Conservation (phyloP, 1,140 invertebrate genomes). For the Cyclargus thomasi region DNA sequence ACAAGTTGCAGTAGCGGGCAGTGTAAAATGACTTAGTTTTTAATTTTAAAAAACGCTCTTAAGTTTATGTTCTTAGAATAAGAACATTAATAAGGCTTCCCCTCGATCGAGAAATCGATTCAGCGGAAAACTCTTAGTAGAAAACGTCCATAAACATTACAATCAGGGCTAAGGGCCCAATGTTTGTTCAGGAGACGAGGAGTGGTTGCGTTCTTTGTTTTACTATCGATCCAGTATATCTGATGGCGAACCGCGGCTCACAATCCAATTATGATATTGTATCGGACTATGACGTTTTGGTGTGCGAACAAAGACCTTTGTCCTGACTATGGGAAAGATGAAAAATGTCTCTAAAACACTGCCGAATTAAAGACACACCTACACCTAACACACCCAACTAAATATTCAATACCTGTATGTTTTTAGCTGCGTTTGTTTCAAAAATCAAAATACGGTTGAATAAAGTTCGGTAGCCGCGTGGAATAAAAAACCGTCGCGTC, state of each 20-base stretch:
- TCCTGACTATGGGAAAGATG: neutral
- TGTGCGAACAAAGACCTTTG: neutral
- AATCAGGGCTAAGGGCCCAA: neutral
- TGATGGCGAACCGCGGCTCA: neutral
- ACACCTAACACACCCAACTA: too few species aligned
- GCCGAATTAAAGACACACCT: too few species aligned
- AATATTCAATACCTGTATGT: too few species aligned
- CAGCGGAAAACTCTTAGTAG: neutral
- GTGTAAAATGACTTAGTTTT: too few species aligned
- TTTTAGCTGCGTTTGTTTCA: too few species aligned
- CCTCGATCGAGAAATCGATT: neutral
- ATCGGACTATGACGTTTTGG: neutral
- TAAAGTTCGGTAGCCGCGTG: neutral
- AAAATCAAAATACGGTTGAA: neutral
- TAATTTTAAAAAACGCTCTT: too few species aligned
- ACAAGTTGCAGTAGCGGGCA: too few species aligned
- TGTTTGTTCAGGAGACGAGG: slow-evolving; percentile 3
- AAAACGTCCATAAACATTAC: neutral
- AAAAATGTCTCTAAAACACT: too few species aligned
- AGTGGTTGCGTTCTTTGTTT: neutral
- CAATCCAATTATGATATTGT: neutral
- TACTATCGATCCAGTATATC: neutral
- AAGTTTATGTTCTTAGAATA: neutral
- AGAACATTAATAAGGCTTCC: neutral
- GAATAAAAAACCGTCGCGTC: neutral